Base-by-base conservation (phyloP, 2,797 vertebrate genomes). In the Scleropages formosus region DNA sequence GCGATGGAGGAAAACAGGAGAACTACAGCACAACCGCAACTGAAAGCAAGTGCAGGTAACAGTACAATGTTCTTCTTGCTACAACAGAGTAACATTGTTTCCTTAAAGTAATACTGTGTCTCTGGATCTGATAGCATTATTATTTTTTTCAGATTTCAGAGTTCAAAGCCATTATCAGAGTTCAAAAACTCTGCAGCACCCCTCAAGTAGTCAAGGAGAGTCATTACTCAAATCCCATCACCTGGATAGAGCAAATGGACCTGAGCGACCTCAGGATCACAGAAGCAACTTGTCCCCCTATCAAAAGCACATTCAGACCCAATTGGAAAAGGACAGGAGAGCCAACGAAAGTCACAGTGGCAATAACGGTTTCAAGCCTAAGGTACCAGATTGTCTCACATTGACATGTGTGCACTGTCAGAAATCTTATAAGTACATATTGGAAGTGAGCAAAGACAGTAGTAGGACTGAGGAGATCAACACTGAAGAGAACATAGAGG, bases 361-460 rank as follows among this genome's bases (percentile, higher is more conserved):
- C 11, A 15, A 13, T 51, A 80, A n/a, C 76, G 53, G 27, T 76
- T 65, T 15, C 75, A 77, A 16, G 7, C 15, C 68, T n/a, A 78
- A 79, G n/a, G 70, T 13, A 20, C 78, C 80, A 26, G 69, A 77
- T 64, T 66, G 77, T 47, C 82, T 84, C 76, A 63, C 31, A 22
- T 20, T 82, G 24, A 78, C 80, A 77, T 90, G 87, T 39, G 72
- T 85, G n/a, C 80, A 81, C 74, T 88, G 88, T 80, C 86, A 84
- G 64, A 83, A 80, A 63, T 84, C 73, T 0, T 87, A 73, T 51
- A 69, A 81, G 66, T 71, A 79, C 79, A 87, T 78, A 76, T 63
- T 77, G 59, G 73, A 70, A 20, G 75, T 78, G 67, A 82, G 80
- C 49, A 81, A 73, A 46, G 68, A 12, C 49, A 82, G 75, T 66